phyloP scores from a whole-genome alignment of 2,888 invertebrate genomes.

The Ormia ochracea region DNA sequence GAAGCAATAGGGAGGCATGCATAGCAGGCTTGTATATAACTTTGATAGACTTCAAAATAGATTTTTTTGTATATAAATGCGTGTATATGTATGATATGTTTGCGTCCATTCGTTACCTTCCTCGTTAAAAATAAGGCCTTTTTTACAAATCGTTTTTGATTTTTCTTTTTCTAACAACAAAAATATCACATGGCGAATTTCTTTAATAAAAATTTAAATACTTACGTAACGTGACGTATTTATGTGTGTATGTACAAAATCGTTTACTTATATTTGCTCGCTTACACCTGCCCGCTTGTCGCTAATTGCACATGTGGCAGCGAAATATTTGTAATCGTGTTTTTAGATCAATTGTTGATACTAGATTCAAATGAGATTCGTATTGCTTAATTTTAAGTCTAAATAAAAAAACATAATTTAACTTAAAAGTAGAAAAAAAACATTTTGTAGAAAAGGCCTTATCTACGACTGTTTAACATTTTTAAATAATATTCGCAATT shows the following conservation, averaged over 20 bases:
- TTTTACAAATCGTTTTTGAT: background rate
- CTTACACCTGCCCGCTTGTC: background rate
- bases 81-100: no score
- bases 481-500: constrained; percentile 97
- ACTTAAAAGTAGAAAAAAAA: constrained; percentile 1
- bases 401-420: background rate
- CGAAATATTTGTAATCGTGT: constrained; percentile 1
- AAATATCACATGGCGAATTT: constrained; percentile 50
- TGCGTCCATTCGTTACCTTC: constrained; percentile 6
- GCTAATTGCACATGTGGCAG: background rate
- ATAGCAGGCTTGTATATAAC: constrained; percentile 55
- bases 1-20: constrained; percentile 54
- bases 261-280: background rate
- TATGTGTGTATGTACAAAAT: constrained; percentile 35
- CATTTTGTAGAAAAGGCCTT: constrained; percentile 59
- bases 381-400: constrained; percentile 9
- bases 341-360: constrained; percentile 9
- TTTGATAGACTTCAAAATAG: background rate
- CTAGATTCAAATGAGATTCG: constrained; percentile 61
- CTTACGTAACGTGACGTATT: constrained; percentile 43
- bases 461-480: constrained; percentile 76
- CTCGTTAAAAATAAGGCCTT: constrained; percentile 34
- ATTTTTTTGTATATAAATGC: background rate
- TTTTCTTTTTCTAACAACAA: constrained; percentile 8
- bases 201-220: constrained; percentile 28